Conservation (phyloP, 2,113 vertebrate species). For the Cottus gobio region DNA sequence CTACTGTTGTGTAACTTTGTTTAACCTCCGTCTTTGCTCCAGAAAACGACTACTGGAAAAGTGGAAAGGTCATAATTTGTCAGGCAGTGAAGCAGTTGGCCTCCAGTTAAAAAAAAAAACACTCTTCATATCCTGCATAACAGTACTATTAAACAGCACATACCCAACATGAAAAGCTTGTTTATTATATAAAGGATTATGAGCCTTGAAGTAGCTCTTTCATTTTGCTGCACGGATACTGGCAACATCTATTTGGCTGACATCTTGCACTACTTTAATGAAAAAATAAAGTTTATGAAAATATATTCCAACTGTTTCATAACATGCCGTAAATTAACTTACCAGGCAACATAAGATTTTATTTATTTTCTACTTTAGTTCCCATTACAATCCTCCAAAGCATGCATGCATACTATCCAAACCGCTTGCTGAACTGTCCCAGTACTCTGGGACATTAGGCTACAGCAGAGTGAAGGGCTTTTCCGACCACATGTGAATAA, state of each 20-base stretch:
- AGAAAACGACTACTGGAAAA: constrained; percentile 24
- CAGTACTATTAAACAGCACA: constrained; percentile 33
- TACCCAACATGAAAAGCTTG: constrained; percentile 23
- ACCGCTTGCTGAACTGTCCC: neutral
- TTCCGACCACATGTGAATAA: neutral
- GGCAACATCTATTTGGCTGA: constrained; percentile 1
- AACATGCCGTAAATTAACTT: neutral
- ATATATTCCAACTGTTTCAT: neutral
- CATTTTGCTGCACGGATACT: constrained; percentile 1
- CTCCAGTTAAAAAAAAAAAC: constrained; percentile 46
- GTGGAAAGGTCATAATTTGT: constrained; percentile 52
- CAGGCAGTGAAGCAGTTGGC: constrained; percentile 46
- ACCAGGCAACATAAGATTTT: neutral
- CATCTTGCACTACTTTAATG: neutral
- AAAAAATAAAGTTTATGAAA: neutral
- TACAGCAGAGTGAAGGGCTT: constrained; percentile 7
- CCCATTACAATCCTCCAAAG: constrained; percentile 1
- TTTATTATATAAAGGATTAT: constrained; percentile 17
- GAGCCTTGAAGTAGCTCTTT: constrained; percentile 4
- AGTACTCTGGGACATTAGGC: neutral
- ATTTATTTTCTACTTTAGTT: neutral
- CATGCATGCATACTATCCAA: no score
- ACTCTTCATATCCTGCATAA: constrained; percentile 5
- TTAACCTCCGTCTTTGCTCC: constrained; percentile 41
- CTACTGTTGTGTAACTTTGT: constrained; percentile 44